Conservation (phyloP, 2,797 vertebrate genomes). For the Arvicola amphibius region DNA sequence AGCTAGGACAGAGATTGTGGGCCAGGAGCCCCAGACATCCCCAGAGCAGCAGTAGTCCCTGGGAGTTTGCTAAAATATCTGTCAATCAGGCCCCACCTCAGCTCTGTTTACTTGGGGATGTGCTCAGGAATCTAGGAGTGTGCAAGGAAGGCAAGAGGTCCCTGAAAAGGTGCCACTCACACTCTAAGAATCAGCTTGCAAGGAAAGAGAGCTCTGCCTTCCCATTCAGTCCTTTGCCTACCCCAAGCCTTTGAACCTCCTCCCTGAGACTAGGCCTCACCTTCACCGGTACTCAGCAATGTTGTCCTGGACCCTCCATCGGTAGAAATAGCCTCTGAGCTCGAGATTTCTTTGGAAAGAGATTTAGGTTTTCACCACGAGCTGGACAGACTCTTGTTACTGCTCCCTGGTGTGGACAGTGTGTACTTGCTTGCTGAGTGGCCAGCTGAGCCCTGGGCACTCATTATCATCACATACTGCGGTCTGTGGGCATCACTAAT, state of each 20-base stretch:
- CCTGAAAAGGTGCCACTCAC: background rate
- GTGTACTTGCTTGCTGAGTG: background rate
- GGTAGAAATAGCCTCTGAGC: background rate
- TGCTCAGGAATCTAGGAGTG: background rate
- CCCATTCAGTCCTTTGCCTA: background rate
- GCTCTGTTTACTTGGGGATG: background rate
- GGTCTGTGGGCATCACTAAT: background rate
- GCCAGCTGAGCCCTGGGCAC: rapidly evolving
- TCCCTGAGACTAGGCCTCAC: background rate
- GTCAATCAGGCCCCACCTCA: background rate
- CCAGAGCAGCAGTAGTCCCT: no score
- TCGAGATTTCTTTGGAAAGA: background rate
- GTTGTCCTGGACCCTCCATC: background rate
- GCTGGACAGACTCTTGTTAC: background rate
- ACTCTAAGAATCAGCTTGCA: background rate
- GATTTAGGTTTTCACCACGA: rapidly evolving
- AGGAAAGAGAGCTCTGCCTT: background rate
- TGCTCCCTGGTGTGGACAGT: background rate
- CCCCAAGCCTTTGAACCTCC: background rate
- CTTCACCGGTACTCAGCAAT: background rate
- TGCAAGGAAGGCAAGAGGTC: no score
- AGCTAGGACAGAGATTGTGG: background rate
- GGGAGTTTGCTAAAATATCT: background rate
- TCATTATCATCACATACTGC: background rate
- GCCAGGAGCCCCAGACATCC: no score